Evolutionary conservation across 2,113 vertebrate species (phyloP).

Genomic region (Sigmodon hispidus): DNA sequence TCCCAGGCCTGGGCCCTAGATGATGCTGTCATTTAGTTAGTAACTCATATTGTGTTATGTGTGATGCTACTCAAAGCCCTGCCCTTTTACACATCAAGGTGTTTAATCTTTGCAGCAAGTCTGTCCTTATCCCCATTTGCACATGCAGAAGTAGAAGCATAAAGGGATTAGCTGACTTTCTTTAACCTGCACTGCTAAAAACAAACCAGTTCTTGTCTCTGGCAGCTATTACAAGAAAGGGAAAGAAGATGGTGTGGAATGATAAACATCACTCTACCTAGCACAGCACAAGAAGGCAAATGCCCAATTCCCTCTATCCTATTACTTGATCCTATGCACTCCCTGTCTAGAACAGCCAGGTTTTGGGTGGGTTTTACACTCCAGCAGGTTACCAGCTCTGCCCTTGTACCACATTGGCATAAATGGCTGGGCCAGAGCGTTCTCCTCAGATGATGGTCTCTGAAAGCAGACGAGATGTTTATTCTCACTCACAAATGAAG

Average conservation of each 20-base stretch:
- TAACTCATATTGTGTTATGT: too few relatives aligned
- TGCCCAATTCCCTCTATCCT: not conserved
- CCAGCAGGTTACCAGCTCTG: not conserved
- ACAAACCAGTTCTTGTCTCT: not conserved
- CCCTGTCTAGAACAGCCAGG: not conserved
- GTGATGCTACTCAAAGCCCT: not conserved
- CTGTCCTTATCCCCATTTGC: not conserved
- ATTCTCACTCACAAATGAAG: not conserved
- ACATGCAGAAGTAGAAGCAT: not conserved
- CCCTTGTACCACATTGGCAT: not conserved
- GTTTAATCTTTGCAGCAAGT: not conserved
- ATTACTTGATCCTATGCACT: not conserved
- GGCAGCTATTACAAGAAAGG: not conserved
- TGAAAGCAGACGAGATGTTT: not conserved
- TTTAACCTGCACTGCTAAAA: not conserved
- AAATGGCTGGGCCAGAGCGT: not conserved
- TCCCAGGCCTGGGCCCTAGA: not conserved
- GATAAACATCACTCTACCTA: not conserved
- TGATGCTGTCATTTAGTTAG: not conserved
- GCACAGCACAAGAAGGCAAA: not conserved
- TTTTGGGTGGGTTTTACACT: not conserved
- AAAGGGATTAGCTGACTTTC: not conserved
- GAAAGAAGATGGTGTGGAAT: not conserved
- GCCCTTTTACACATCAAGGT: not conserved
- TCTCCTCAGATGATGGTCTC: not conserved